A percentile compares a stretch with the other conserved stretches of the same genome.
phyloP scores from a whole-genome alignment of 2,888 invertebrate species.

The Rhorus exstirpatorius region DNA sequence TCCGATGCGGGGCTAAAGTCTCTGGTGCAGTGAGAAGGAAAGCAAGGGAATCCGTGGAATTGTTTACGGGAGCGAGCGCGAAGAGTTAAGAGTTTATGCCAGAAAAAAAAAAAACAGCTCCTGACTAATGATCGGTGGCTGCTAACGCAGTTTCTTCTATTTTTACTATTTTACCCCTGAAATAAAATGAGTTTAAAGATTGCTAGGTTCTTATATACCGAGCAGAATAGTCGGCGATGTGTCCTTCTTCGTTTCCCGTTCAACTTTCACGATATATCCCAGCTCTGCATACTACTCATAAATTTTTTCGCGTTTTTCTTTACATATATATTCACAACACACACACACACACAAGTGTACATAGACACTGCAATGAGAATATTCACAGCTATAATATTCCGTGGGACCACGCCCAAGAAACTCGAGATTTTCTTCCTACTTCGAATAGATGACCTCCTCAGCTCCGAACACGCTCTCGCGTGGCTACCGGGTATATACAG shows the following conservation, averaged over 20 bases:
- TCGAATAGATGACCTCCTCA: constrained; percentile 61
- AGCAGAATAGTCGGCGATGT: neutral
- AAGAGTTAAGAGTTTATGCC: constrained; percentile 8
- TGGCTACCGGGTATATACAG: constrained; percentile 39
- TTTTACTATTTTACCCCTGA: constrained; percentile 1
- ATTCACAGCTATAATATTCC: constrained; percentile 38
- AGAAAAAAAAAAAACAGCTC: constrained; percentile 15
- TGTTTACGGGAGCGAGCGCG: constrained; percentile 38
- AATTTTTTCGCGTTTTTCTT: constrained; percentile 16
- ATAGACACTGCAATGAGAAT: constrained; percentile 30
- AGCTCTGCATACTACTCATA: neutral
- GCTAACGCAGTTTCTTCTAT: constrained; percentile 12
- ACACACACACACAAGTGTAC: neutral
- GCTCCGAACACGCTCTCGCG: constrained; percentile 3
- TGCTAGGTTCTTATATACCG: neutral
- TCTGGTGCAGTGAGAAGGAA: constrained; percentile 21
- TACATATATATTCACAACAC: neutral
- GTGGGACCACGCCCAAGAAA: constrained; percentile 65
- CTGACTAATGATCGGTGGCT: constrained; percentile 15
- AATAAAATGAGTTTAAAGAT: constrained; percentile 24
- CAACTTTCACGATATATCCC: constrained; percentile 8
- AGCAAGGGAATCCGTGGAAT: constrained; percentile 44
- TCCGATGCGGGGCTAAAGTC: neutral
- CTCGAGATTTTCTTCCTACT: constrained; percentile 61
- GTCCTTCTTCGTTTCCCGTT: neutral